Conservation (phyloP, 2,888 invertebrate genomes). For the Meteorus cinctellus region DNA sequence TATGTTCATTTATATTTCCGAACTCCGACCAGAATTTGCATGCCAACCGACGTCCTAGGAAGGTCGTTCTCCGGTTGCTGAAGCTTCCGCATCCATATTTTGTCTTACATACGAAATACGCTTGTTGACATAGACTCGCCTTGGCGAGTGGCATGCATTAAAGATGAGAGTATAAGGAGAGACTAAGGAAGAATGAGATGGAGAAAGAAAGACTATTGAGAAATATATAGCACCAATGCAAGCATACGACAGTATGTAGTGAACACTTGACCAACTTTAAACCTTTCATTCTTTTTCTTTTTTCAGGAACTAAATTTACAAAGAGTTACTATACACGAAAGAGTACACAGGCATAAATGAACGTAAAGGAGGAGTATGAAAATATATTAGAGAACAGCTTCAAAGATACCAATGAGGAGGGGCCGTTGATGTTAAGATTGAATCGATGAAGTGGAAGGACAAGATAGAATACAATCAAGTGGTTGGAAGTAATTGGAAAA, state of each 20-base stretch:
- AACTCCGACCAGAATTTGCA: slow-evolving; percentile 41
- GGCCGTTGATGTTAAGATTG: not conserved
- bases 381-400: not conserved
- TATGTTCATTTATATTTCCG: slow-evolving; percentile 28
- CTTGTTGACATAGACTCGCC: slow-evolving; percentile 48
- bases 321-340: not conserved
- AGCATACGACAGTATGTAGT: slow-evolving; percentile 7
- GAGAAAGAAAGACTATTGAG: slow-evolving; percentile 29
- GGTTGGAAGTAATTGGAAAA: slow-evolving; percentile 28
- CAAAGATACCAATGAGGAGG: not conserved
- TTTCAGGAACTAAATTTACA: slow-evolving; percentile 14
- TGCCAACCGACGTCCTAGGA: slow-evolving; percentile 42
- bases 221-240: not conserved
- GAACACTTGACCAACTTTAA: slow-evolving; percentile 51
- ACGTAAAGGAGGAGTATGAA: slow-evolving; percentile 39
- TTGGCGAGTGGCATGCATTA: slow-evolving; percentile 49
- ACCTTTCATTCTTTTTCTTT: slow-evolving; percentile 7
- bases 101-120: slow-evolving; percentile 45
- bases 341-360: slow-evolving; percentile 12
- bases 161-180: slow-evolving; percentile 46
- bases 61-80: slow-evolving; percentile 38
- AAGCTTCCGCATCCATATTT: slow-evolving; percentile 46
- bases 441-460: not conserved
- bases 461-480: slow-evolving; percentile 37
- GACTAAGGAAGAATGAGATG: slow-evolving; percentile 10